These are phyloP conservation scores for Graphium colonna DNA, from an alignment of 2,888 invertebrate species.

Conservation along the genomic window DNA sequence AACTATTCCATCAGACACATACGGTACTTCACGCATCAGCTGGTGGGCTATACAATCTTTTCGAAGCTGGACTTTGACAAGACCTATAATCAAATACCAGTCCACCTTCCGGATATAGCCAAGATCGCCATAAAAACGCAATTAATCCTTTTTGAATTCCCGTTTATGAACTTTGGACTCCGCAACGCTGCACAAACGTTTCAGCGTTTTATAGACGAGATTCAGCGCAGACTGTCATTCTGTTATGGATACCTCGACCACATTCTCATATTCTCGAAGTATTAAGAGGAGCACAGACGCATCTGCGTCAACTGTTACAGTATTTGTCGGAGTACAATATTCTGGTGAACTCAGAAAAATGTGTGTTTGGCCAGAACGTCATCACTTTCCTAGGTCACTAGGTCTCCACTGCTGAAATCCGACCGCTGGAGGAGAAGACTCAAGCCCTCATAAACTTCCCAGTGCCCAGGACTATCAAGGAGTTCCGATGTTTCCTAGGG, in stretches of 20 bases:
- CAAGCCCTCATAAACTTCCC: not conserved
- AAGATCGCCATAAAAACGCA: not conserved
- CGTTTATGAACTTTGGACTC: not conserved
- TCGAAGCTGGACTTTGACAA: constrained; percentile 24
- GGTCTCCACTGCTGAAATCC: not conserved
- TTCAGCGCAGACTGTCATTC: not conserved
- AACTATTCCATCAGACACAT: constrained; percentile 25
- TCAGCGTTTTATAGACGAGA: not conserved
- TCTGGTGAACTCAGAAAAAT: not conserved
- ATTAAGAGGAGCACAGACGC: not conserved
- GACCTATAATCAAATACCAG: constrained; percentile 45
- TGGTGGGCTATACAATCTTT: constrained; percentile 21
- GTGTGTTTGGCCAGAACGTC: not conserved
- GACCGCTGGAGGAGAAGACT: not conserved
- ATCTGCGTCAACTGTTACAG: not conserved
- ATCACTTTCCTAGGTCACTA: not conserved
- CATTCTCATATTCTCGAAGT: not conserved
- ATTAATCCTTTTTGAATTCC: not conserved
- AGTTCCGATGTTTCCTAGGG: not conserved
- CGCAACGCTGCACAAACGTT: not conserved
- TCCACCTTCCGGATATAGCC: not conserved
- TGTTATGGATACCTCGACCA: not conserved
- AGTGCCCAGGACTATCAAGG: not conserved
- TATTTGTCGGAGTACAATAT: not conserved
- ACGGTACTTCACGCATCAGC: constrained; percentile 24